These are phyloP conservation scores for Enteromius treurensis DNA, from an alignment of 2,797 vertebrate genomes.

Conservation along the genomic window DNA sequence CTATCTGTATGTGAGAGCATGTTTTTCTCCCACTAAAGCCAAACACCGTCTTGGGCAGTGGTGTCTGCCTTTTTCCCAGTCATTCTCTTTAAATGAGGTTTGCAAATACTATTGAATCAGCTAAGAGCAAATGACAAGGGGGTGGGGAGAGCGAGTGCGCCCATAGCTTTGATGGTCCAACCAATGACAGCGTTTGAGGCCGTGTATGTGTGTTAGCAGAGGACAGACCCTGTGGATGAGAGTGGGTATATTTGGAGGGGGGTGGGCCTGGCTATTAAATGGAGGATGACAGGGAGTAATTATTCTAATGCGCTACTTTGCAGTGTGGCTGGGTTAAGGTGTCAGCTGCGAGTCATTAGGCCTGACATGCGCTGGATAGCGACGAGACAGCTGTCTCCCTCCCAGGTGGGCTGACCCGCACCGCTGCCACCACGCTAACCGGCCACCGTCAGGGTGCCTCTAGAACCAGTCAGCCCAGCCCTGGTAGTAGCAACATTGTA, in stretches of 20 bases:
- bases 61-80: constrained; percentile 30
- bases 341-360: constrained; percentile 74
- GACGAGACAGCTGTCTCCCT: constrained; percentile 67
- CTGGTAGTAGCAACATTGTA: constrained; percentile 34
- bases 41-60: constrained; percentile 29
- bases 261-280: constrained; percentile 70
- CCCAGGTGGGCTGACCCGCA: constrained; percentile 70
- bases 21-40: constrained; percentile 31
- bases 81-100: constrained; percentile 45
- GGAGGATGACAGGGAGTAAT: constrained; percentile 78
- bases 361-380: constrained; percentile 72
- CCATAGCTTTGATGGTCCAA: constrained; percentile 57
- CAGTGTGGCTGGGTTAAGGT: constrained; percentile 68
- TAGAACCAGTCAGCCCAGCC: constrained; percentile 21
- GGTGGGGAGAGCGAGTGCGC: constrained; percentile 41
- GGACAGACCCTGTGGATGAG: constrained; percentile 45
- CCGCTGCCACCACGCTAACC: constrained; percentile 59
- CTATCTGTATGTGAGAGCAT: constrained; percentile 27
- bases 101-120: constrained; percentile 44
- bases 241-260: constrained; percentile 34
- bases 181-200: constrained; percentile 62
- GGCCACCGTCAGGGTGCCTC: constrained; percentile 40
- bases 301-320: constrained; percentile 76
- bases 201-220: constrained; percentile 45
- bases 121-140: constrained; percentile 53